A percentile compares a stretch with the other conserved stretches of the same genome.
phyloP scores from a whole-genome alignment of 2,888 invertebrate genomes.

The Drosophila kanekoi region DNA sequence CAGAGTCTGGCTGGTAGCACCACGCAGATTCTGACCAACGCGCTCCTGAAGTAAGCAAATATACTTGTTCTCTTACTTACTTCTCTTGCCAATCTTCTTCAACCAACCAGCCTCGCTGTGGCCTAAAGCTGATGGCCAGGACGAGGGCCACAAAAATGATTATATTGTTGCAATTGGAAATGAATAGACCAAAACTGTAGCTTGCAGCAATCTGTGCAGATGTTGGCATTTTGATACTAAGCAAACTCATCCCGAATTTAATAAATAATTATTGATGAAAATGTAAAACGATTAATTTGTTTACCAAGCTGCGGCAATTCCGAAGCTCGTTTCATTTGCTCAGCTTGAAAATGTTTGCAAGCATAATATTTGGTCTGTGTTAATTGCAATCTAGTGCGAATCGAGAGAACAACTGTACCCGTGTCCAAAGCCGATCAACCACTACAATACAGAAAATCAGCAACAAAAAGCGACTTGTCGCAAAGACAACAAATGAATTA shows the following conservation, averaged over 20 bases:
- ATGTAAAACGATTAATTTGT: neutral
- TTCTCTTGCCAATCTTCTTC: constrained; percentile 77
- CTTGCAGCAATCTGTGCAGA: too few species aligned
- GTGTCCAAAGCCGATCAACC: constrained; percentile 33
- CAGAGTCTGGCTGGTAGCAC: neutral
- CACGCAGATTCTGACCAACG: too few species aligned
- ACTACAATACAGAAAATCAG: constrained; percentile 49
- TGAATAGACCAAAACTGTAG: too few species aligned
- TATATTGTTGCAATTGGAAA: too few species aligned
- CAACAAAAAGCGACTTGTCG: constrained; percentile 31
- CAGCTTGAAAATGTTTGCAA: neutral
- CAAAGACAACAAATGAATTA: constrained; percentile 70
- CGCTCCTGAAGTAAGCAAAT: too few species aligned
- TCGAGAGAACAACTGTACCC: constrained; percentile 30
- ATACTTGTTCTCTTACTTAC: too few species aligned
- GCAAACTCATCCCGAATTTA: neutral
- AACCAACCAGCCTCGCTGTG: constrained; percentile 80
- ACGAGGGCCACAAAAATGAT: constrained; percentile 12
- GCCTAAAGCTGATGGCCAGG: constrained; percentile 65
- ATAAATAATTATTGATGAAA: neutral
- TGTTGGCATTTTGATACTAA: too few species aligned
- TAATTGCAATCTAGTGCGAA: constrained; percentile 2
- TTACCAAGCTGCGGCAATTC: neutral
- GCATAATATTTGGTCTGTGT: neutral
- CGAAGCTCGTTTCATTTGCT: neutral